These are phyloP conservation scores for Acanthococcus lagerstroemiae DNA, from an alignment of 2,888 invertebrate species.

Conservation along the genomic window DNA sequence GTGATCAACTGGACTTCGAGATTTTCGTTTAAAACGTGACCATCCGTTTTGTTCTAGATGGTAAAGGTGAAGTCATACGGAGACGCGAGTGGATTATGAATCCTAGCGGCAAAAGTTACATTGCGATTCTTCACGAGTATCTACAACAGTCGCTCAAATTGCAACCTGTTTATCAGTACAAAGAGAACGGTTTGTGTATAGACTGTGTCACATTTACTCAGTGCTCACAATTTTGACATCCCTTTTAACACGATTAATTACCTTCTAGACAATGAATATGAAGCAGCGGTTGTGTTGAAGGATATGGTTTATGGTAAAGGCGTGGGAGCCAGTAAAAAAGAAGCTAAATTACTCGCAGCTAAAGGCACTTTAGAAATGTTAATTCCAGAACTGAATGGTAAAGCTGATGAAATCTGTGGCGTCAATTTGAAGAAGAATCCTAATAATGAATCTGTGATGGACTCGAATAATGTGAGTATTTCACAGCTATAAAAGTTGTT, in stretches of 20 bases:
- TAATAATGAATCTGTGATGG: slow-evolving; percentile 4
- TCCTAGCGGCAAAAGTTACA: slow-evolving; percentile 89
- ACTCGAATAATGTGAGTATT: slow-evolving; percentile 16
- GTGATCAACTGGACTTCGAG: too few species aligned
- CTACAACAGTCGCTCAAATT: slow-evolving; percentile 89
- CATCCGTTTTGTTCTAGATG: slow-evolving; percentile 10
- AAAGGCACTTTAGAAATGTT: slow-evolving; percentile 78
- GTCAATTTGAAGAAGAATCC: slow-evolving; percentile 8
- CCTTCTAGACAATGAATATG: slow-evolving; percentile 90
- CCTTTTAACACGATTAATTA: not conserved
- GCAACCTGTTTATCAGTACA: slow-evolving; percentile 85
- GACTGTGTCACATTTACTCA: not conserved
- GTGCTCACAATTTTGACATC: not conserved
- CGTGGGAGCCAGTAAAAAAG: slow-evolving; percentile 87
- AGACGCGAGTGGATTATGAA: slow-evolving; percentile 80
- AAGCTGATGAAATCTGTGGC: slow-evolving; percentile 52
- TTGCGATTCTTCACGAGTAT: slow-evolving; percentile 95
- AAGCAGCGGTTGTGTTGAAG: slow-evolving; percentile 84
- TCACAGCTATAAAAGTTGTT: too few species aligned
- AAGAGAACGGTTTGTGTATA: slow-evolving; percentile 51
- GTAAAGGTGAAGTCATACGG: slow-evolving; percentile 20
- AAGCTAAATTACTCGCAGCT: slow-evolving; percentile 91
- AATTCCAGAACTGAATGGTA: slow-evolving; percentile 82
- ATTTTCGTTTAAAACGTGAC: too few species aligned
- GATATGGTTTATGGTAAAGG: slow-evolving; percentile 90